These are phyloP conservation scores for Mionectes olivaceus DNA, from an alignment of 2,797 vertebrate species.

Conservation along the genomic window DNA sequence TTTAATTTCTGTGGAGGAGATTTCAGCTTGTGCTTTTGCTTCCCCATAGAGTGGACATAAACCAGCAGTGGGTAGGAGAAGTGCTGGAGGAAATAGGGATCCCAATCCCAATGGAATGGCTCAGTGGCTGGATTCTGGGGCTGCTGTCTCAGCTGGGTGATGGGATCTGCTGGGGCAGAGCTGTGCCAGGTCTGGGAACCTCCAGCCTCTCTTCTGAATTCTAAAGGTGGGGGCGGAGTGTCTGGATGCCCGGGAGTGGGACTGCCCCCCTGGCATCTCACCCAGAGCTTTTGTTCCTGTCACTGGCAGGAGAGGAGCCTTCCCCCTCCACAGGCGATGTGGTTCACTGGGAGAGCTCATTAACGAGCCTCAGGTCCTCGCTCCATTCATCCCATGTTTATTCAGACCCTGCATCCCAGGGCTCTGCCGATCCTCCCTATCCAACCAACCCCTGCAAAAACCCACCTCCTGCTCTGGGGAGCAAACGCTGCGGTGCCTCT, in stretches of 20 bases:
- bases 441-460: background rate
- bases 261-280: background rate
- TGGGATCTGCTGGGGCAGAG: background rate
- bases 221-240: background rate
- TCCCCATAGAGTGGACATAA: rapidly evolving
- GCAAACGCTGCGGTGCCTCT: rapidly evolving
- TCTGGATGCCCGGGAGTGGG: background rate
- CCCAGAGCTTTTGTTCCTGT: background rate
- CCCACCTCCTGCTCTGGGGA: background rate
- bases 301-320: background rate
- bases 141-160: background rate
- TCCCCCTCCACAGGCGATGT: background rate
- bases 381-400: background rate
- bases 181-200: background rate
- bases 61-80: background rate
- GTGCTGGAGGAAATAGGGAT: background rate
- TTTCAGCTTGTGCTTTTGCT: background rate
- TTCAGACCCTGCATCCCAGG: background rate
- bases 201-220: background rate
- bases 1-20: background rate
- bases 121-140: rapidly evolving
- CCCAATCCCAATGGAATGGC: background rate
- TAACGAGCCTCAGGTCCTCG: background rate
- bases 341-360: background rate
- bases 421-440: background rate